Percentiles rank a stretch among this genome's conserved stretches.
phyloP scores from a whole-genome alignment of 2,888 invertebrate species.

The Mythimna ferrago region DNA sequence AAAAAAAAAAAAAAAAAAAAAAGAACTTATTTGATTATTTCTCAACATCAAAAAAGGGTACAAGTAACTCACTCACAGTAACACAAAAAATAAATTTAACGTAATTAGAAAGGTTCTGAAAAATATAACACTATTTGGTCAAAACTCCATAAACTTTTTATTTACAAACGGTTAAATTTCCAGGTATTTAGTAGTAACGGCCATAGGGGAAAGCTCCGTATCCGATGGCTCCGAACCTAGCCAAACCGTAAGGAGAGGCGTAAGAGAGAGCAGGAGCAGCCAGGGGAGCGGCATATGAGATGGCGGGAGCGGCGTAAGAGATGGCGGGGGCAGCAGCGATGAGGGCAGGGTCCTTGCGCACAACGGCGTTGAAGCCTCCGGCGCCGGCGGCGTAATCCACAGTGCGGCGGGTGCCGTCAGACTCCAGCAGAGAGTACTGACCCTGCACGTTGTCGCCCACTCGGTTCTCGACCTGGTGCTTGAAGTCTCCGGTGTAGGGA shows the following conservation, averaged over 20 bases:
- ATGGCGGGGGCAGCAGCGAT: conserved; percentile 65
- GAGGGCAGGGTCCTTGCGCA: conserved; percentile 84
- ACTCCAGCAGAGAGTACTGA: conserved; percentile 82
- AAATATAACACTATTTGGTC: conserved; percentile 7
- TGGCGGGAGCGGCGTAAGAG: conserved; percentile 57
- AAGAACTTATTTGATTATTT: too few relatives aligned
- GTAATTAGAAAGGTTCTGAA: neutral
- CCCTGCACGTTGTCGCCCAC: conserved; percentile 70
- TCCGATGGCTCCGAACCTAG: conserved; percentile 38
- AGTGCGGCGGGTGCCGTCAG: conserved; percentile 88
- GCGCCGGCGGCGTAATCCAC: conserved; percentile 89
- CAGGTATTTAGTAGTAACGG: conserved; percentile 58
- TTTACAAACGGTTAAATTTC: conserved; percentile 44
- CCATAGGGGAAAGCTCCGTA: conserved; percentile 60
- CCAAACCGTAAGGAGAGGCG: conserved; percentile 42
- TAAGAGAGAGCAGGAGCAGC: conserved; percentile 14
- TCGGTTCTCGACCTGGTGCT: conserved; percentile 82
- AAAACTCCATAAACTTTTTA: conserved; percentile 51
- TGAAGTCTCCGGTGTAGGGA: conserved; percentile 87
- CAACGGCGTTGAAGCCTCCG: conserved; percentile 89
- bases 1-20: too few relatives aligned
- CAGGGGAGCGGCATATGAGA: conserved; percentile 42
- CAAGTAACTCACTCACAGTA: too few relatives aligned
- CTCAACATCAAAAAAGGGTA: neutral
- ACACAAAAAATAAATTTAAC: neutral